These are phyloP conservation scores for Drosophila subpulchrella DNA, from an alignment of 1,140 invertebrate genomes.

Conservation along the genomic window DNA sequence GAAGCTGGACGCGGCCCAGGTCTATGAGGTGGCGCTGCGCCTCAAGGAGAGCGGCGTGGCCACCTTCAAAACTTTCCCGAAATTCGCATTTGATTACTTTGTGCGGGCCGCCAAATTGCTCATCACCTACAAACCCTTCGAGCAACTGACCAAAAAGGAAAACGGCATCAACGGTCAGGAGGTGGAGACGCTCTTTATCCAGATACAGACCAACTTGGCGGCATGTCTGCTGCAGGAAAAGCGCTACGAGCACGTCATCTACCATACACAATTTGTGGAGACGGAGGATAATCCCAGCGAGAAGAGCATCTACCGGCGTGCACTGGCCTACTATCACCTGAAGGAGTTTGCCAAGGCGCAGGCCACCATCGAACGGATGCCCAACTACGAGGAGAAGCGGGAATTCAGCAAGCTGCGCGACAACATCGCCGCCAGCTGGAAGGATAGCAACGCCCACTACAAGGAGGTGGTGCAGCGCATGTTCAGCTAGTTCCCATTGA, in stretches of 20 bases:
- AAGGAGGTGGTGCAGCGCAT: conserved; percentile 80
- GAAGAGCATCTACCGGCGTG: conserved; percentile 79
- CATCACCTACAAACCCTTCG: conserved; percentile 78
- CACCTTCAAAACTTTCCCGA: conserved; percentile 79
- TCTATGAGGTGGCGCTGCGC: conserved; percentile 57
- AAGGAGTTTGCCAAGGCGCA: conserved; percentile 79
- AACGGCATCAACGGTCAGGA: conserved; percentile 55
- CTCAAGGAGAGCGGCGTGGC: conserved; percentile 78
- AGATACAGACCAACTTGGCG: conserved; percentile 77
- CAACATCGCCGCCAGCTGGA: conserved; percentile 66
- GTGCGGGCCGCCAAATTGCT: conserved; percentile 72
- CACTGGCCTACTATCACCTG: conserved; percentile 69
- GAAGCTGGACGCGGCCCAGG: conserved; percentile 57
- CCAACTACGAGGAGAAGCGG: conserved; percentile 73
- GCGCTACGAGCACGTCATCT: conserved; percentile 81
- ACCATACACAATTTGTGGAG: conserved; percentile 78
- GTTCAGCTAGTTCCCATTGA: conserved; percentile 68
- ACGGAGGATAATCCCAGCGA: conserved; percentile 60
- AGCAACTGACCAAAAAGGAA: conserved; percentile 46
- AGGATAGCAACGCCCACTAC: conserved; percentile 71
- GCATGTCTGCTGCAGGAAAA: conserved; percentile 76
- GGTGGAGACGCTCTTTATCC: conserved; percentile 67
- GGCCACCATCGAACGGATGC: conserved; percentile 60
- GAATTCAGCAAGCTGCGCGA: conserved; percentile 72
- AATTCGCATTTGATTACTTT: conserved; percentile 82